Evolutionary conservation across 2,888 invertebrate species (phyloP), one percentile per base, ranked within the genome.

Genomic region (Nesidiocoris tenuis): DNA sequence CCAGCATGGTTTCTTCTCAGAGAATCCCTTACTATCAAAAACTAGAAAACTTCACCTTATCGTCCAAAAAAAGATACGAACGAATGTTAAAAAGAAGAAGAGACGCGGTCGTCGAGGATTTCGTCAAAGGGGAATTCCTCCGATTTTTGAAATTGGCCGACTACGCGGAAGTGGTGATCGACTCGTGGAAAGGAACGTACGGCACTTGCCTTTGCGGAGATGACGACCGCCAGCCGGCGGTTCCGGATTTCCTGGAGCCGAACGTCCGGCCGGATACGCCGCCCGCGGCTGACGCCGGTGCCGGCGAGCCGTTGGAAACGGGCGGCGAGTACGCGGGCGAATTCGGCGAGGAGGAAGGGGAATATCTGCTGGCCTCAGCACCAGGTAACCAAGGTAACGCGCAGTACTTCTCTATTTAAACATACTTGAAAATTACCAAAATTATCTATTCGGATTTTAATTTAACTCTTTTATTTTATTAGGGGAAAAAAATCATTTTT

Each of bases 151-250:
- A 63, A 17, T 17, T 72, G 39, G 19, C n/a, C 5, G 72, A 72
- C n/a, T 72, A 72, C 19, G 23, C 61, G 9, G 54, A 72, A 61
- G 61, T 72, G 16, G n/a, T 72, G 19, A 22, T 63, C 0, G 72
- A 72, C 63, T 18, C 72, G 17, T 72, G 72, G 72, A 19, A 23
- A 72, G 72, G 72, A 17, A 72, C 72, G 19, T 72, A 72, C 63
- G 72, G 72, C 39, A 39, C 18, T 17, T 72, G 72, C n/a, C 17
- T 63, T n/a, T 72, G 72, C 63, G 72, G 72, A n/a, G 72, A 56
- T 1, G 39, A 54, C 1, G 12, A 5, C 39, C 17, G 39, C 12
- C 61, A 72, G 21, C 72, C 72, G 22, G 54, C 61, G 0, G 61
- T 72, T 7, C 72, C 72, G 12, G 63, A 21, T 2, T 72, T 72